Conservation (phyloP, 2,797 vertebrate genomes). For the Mycteria americana region DNA sequence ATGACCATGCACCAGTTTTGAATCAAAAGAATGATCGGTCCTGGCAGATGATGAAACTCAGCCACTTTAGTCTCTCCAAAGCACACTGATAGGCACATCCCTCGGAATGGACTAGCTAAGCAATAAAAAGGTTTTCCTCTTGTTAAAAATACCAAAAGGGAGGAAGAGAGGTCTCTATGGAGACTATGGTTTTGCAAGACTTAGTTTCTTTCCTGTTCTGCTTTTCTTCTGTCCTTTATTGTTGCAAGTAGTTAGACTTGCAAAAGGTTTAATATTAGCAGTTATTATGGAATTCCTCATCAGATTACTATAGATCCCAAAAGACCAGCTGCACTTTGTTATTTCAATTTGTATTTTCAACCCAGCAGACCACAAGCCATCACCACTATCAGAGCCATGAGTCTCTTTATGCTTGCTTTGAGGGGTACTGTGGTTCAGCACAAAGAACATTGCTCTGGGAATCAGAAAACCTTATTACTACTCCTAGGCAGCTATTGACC, state of each 20-base stretch:
- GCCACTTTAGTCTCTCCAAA: background rate
- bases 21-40: background rate
- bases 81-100: background rate
- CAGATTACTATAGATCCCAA: conserved; percentile 6
- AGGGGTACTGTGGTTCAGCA: background rate
- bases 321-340: background rate
- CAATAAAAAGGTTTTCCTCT: background rate
- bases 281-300: conserved; percentile 24
- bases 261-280: conserved; percentile 31
- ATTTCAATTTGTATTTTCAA: background rate
- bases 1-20: background rate
- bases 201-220: background rate
- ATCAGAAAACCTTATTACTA: background rate
- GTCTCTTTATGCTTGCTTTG: background rate
- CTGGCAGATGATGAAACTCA: background rate
- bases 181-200: background rate
- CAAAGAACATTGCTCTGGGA: background rate
- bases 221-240: background rate
- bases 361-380: background rate
- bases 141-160: background rate
- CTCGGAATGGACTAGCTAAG: background rate
- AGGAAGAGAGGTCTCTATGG: background rate
- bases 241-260: background rate
- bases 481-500: background rate
- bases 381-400: background rate